Evolutionary conservation across 2,888 invertebrate genomes (phyloP), one percentile per base, ranked within the genome.

Genomic region (Podotricha telesiphe): DNA sequence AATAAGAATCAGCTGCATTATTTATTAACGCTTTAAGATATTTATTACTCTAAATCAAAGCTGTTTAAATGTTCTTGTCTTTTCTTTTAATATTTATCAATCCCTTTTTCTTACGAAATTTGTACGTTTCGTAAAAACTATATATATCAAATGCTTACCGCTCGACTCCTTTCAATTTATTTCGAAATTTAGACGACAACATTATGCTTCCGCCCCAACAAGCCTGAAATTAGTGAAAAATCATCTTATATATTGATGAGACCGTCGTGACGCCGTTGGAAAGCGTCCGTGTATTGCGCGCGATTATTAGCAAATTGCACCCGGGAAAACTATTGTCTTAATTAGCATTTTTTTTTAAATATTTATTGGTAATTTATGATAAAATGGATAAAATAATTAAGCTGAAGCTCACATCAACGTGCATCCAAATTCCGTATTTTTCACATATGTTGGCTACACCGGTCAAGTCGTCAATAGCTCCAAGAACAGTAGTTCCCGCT

Each of bases 401-500:
- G 4, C n/a, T 47, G 10, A 1, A 28, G 34, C 95, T 88, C 82
- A 96, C 96, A 90, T 98, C 98, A 73, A 97, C 95, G 85, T 97
- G 97, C 81, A 97, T 86, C 97, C 97, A 97, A 10, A 97, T 80
- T 0, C 89, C 87, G 80, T 96, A 92, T 71, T 94, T 94, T 73
- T 93, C 79, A 78, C 97, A 97, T 13, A 97, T 84, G 65, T 94
- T 93, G 0, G 96, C 95, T 13, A 97, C 93, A 45, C 91, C 91
- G 0, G 93, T 86, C 20, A 98, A 81, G 13, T 96, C 95, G 83
- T 98, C 98, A 74, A 97, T 96, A 0, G 97, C 96, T 0, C 97
- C 97, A 10, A 97, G 85, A 0, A 98, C 97, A 0, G 97, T 98
- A 0, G 97, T 97, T 0, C 97, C 97, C 2, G 95, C 95, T 0